Evolutionary conservation across 2,113 vertebrate genomes (phyloP).

Genomic region (Spea multiplicata): DNA sequence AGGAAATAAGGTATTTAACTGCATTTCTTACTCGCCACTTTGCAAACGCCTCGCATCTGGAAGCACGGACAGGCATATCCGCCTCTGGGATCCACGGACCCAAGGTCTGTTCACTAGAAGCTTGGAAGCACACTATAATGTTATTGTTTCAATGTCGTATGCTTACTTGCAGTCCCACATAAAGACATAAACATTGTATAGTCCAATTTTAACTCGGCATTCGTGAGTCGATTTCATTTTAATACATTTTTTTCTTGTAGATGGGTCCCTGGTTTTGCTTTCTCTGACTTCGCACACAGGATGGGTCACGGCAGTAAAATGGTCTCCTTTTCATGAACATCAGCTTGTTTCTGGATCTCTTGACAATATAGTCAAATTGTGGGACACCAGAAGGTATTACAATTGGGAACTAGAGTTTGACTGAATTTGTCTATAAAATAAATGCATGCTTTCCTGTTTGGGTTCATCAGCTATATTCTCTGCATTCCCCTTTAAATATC

Average conservation of each 20-base stretch:
- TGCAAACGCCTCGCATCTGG: constrained; percentile 89
- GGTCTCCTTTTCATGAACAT: constrained; percentile 88
- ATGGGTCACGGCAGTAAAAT: constrained; percentile 93
- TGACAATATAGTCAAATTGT: constrained; percentile 94
- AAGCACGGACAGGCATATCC: constrained; percentile 88
- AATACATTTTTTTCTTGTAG: constrained; percentile 60
- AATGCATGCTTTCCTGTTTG: too few relatives aligned
- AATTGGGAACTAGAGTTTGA: too few relatives aligned
- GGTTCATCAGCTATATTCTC: neutral
- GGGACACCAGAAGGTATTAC: constrained; percentile 91
- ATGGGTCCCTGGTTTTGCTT: constrained; percentile 88
- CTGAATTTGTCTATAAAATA: too few relatives aligned
- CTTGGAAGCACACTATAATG: neutral
- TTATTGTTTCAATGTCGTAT: neutral
- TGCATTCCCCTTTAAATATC: constrained; percentile 9
- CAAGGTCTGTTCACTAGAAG: constrained; percentile 71
- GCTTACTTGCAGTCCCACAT: too few relatives aligned
- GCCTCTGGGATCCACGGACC: constrained; percentile 90
- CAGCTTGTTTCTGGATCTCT: constrained; percentile 94
- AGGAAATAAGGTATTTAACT: constrained; percentile 95
- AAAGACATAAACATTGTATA: too few relatives aligned
- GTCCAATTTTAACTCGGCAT: neutral
- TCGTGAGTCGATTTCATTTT: neutral
- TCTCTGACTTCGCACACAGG: constrained; percentile 94
- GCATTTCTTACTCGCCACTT: constrained; percentile 86